These are phyloP conservation scores for Ptyas mucosa DNA, from an alignment of 2,113 vertebrate species.

Conservation along the genomic window DNA sequence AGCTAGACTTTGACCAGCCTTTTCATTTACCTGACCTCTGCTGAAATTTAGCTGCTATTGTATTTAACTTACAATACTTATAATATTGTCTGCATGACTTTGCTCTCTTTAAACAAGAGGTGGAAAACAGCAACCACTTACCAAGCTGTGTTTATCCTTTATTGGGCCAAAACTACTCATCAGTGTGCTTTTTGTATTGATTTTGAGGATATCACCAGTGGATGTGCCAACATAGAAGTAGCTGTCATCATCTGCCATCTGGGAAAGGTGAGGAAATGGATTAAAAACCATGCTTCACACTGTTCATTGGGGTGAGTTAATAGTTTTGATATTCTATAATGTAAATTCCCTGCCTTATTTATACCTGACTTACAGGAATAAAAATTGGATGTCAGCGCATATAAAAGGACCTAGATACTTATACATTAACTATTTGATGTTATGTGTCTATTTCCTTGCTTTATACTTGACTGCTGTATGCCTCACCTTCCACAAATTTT, in stretches of 20 bases:
- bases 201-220: slow-evolving; percentile 82
- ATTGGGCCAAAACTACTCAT: slow-evolving; percentile 73
- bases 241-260: slow-evolving; percentile 77
- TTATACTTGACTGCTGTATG: not conserved
- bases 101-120: not conserved
- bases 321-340: not conserved
- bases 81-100: not conserved
- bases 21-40: not conserved
- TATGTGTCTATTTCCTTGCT: no score
- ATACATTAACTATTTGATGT: not conserved
- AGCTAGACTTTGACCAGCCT: not conserved
- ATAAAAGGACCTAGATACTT: not conserved
- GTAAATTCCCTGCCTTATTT: not conserved
- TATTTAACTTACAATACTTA: not conserved
- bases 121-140: slow-evolving; percentile 55
- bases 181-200: slow-evolving; percentile 73
- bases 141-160: slow-evolving; percentile 77
- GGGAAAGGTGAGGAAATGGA: not conserved
- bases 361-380: not conserved
- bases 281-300: not conserved
- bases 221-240: slow-evolving; percentile 85
- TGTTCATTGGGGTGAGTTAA: not conserved
- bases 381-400: not conserved
- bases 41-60: not conserved
- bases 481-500: not conserved